Percentiles rank a stretch among this genome's conserved stretches.
Evolutionary conservation across 2,113 vertebrate species (phyloP).

Genomic region (Orientallactaga bullata): DNA sequence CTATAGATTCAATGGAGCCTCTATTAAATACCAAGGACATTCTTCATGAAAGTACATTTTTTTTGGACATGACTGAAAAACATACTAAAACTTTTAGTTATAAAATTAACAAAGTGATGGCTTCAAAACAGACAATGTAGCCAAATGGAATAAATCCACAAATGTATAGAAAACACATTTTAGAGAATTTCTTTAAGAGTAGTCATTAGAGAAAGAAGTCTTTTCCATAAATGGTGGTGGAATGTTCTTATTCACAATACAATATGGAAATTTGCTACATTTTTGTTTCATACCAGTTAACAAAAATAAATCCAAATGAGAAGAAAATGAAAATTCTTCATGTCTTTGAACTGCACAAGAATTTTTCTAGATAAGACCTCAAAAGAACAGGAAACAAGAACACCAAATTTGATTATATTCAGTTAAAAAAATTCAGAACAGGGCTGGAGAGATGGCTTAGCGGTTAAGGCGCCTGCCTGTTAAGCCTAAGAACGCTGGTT

Average conservation of each 20-base stretch:
- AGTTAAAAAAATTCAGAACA: background rate
- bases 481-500: too few species aligned
- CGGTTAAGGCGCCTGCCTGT: too few species aligned
- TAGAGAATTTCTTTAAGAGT: background rate
- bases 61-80: background rate
- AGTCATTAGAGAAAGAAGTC: background rate
- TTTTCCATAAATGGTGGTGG: background rate
- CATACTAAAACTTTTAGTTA: background rate
- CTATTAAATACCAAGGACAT: background rate
- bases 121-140: background rate
- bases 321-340: background rate
- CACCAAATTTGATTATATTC: background rate
- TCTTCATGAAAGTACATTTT: background rate
- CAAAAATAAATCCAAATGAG: background rate
- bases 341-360: background rate
- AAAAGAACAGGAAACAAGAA: background rate
- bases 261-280: background rate
- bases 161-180: background rate
- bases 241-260: background rate
- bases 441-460: too few species aligned
- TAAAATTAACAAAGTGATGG: background rate
- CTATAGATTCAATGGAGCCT: background rate
- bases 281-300: background rate
- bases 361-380: background rate
- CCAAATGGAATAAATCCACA: background rate